phyloP scores from a whole-genome alignment of 2,113 vertebrate genomes.

The Atractosteus spatula region DNA sequence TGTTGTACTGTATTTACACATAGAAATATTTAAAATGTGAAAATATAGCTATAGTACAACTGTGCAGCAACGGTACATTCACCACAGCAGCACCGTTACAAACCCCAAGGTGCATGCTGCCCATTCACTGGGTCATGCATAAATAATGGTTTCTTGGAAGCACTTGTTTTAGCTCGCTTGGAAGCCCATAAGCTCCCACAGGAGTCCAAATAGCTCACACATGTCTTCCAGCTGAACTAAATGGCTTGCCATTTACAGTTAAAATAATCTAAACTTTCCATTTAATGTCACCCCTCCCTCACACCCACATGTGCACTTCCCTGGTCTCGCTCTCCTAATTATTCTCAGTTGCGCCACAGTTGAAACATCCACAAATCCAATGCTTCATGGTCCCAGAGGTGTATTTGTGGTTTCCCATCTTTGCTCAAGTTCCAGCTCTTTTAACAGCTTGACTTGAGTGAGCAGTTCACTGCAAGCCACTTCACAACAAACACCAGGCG shows the following conservation, averaged over 20 bases:
- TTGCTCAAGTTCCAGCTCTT: constrained; percentile 24
- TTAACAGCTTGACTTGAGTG: constrained; percentile 52
- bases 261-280: constrained; percentile 40
- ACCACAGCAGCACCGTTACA: too few relatives aligned
- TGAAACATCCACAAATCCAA: neutral
- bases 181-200: constrained; percentile 38
- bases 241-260: constrained; percentile 7
- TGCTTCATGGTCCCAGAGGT: constrained; percentile 31
- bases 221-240: constrained; percentile 30
- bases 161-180: constrained; percentile 5
- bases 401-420: constrained; percentile 50
- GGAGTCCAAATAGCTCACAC: constrained; percentile 49
- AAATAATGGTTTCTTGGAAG: constrained; percentile 19
- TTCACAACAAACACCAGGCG: constrained; percentile 25
- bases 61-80: too few relatives aligned
- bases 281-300: constrained; percentile 33
- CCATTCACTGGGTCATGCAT: too few relatives aligned
- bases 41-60: too few relatives aligned
- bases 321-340: constrained; percentile 19
- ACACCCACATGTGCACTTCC: neutral
- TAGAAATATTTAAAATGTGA: too few relatives aligned
- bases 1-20: too few relatives aligned
- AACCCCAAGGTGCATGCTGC: too few relatives aligned
- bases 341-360: constrained; percentile 10
- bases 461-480: constrained; percentile 41